phyloP scores from a whole-genome alignment of 2,797 vertebrate genomes.

The Chromis chromis region DNA sequence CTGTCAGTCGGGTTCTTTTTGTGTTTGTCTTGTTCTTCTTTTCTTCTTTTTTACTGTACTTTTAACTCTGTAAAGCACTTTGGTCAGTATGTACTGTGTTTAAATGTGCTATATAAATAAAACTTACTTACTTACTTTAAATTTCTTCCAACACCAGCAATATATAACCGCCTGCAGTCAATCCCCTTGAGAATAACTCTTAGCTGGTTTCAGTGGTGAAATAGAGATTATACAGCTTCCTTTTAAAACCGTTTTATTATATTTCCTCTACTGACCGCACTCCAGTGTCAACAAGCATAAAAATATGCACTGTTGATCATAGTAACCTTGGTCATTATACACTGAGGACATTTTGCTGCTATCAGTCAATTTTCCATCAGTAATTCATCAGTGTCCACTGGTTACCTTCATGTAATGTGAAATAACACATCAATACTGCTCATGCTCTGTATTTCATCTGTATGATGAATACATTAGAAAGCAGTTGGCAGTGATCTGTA shows the following conservation, averaged over 20 bases:
- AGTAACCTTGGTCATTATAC: background rate
- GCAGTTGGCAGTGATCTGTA: constrained; percentile 15
- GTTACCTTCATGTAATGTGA: background rate
- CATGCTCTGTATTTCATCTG: constrained; percentile 16
- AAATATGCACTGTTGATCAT: background rate
- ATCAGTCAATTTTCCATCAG: constrained; percentile 29
- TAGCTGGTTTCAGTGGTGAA: background rate
- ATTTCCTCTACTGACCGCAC: background rate
- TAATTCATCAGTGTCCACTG: constrained; percentile 20
- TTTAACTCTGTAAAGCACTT: no score
- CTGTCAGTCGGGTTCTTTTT: no score
- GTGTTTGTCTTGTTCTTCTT: no score
- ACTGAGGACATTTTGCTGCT: constrained; percentile 1
- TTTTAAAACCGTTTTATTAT: background rate
- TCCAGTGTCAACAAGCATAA: background rate
- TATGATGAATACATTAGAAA: constrained; percentile 1
- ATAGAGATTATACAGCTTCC: background rate
- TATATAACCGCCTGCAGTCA: no score
- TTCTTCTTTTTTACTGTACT: no score
- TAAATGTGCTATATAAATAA: no score
- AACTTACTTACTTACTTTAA: no score
- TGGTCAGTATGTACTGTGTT: no score
- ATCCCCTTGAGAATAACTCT: background rate
- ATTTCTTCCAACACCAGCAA: no score
- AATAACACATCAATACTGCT: constrained; percentile 1